Base-by-base conservation (phyloP, 2,113 vertebrate species). In the Morone saxatilis region DNA sequence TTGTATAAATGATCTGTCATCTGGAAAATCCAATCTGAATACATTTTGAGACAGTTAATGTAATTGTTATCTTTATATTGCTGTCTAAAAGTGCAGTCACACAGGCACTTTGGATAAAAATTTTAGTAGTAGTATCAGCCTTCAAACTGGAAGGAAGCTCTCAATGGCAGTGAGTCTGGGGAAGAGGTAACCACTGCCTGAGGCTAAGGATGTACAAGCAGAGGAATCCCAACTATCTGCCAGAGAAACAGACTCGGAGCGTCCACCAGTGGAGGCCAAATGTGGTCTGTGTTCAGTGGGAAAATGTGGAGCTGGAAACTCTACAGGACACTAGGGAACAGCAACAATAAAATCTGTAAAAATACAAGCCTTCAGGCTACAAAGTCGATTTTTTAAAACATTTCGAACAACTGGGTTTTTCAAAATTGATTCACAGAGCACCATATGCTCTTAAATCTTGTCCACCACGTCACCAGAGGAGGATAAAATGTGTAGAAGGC, bases 141-240 rank as follows among this genome's bases (percentile, higher is more conserved):
- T 76, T 65, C 2, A 51, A 25, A 74, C 48, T 74, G 57, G 60
- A 66, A 53, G 67, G 54, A 65, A 60, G 47, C 56, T 72, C 57
- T 53, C 62, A 53, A 41, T 36, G 50, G 11, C 60, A 62, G 25
- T 20, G 82, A 71, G 78, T 74, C 74, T 81, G 81, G 80, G 80
- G 84, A 66, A 80, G 88, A 76, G 77, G 70, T 84, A 76, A 86
- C 77, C 4, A 11, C 63, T 60, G 91, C 92, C 91, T n/a, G 65
- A 81, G 89, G 93, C 91, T 88, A 88, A 89, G 91, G 93, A 94
- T 94, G 92, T 93, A 71, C 83, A 76, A 70, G 79, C 74, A 41
- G 62, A 93, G 75, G 93, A 95, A 94, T 94, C 88, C 75, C 72
- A 92, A 87, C 54, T 80, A 92, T 94, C 89, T 88, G 76, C 87